Conservation (phyloP, 2,888 invertebrate genomes). For the Proisotoma minuta region DNA sequence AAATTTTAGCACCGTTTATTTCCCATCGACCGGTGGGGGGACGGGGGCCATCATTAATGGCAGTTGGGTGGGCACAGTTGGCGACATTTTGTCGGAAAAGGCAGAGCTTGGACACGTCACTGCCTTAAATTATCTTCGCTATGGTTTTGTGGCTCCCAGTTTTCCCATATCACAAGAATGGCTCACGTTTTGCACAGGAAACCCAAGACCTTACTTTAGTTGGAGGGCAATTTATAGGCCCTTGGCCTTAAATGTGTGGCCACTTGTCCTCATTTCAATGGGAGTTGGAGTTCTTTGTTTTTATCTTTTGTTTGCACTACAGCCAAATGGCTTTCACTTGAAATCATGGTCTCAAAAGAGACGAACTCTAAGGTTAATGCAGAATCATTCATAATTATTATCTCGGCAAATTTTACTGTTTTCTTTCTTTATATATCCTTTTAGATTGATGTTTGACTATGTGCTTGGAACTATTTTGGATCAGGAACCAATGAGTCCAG, state of each 20-base stretch:
- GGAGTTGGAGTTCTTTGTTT: too few species aligned
- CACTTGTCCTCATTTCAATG: neutral
- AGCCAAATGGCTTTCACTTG: too few species aligned
- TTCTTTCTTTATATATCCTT: too few species aligned
- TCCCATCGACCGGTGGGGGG: slow-evolving; percentile 39
- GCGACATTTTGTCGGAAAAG: slow-evolving; percentile 25
- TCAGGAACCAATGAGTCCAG: slow-evolving; percentile 24
- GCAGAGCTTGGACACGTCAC: slow-evolving; percentile 39
- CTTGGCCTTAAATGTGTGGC: slow-evolving; percentile 28
- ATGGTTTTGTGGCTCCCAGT: slow-evolving; percentile 23
- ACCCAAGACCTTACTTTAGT: slow-evolving; percentile 21
- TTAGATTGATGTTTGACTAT: slow-evolving; percentile 20
- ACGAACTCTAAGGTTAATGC: neutral
- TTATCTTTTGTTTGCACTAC: too few species aligned
- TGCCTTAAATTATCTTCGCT: slow-evolving; percentile 26
- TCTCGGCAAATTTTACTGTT: too few species aligned
- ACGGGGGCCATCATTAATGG: slow-evolving; percentile 23
- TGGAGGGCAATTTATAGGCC: slow-evolving; percentile 38
- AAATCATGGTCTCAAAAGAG: neutral
- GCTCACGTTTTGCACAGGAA: slow-evolving; percentile 39
- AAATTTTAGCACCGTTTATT: slow-evolving; percentile 33
- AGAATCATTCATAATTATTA: too few species aligned
- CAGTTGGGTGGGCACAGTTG: slow-evolving; percentile 38
- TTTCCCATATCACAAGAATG: slow-evolving; percentile 37
- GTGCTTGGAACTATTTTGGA: slow-evolving; percentile 29